Evolutionary conservation across 2,888 invertebrate species (phyloP).

Genomic region (Slavum lentiscoides): DNA sequence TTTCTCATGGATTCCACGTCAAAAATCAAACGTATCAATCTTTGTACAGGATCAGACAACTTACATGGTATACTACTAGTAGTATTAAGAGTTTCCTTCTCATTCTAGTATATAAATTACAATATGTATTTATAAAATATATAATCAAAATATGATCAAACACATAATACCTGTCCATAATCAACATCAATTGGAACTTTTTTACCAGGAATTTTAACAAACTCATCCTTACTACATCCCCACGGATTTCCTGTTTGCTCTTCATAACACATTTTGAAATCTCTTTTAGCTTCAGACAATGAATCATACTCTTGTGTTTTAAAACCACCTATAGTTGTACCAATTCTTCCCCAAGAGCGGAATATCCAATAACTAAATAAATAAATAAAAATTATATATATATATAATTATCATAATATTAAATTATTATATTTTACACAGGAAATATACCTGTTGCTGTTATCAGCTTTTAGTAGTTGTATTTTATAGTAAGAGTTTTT

Average conservation of each 20-base stretch:
- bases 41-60: conserved; percentile 76
- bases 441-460: conserved; percentile 62
- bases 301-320: conserved; percentile 65
- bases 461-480: conserved; percentile 81
- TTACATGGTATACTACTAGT: conserved; percentile 63
- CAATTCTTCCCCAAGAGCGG: conserved; percentile 94
- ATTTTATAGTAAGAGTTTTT: conserved; percentile 95
- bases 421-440: not conserved
- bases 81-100: conserved; percentile 30
- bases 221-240: conserved; percentile 62
- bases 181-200: conserved; percentile 90
- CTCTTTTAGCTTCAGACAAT: conserved; percentile 65
- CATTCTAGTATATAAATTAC: conserved; percentile 14
- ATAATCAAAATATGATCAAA: not conserved
- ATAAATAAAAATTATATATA: conserved; percentile 35
- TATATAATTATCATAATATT: not conserved
- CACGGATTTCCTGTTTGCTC: conserved; percentile 81
- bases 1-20: conserved; percentile 90
- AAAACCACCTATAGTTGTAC: conserved; percentile 84
- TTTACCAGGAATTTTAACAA: conserved; percentile 68
- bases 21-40: conserved; percentile 83
- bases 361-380: conserved; percentile 74
- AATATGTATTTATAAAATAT: not conserved
- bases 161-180: conserved; percentile 68
- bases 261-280: conserved; percentile 67